phyloP scores from a whole-genome alignment of 1,140 invertebrate species.

The Leptinotarsa defecta region DNA sequence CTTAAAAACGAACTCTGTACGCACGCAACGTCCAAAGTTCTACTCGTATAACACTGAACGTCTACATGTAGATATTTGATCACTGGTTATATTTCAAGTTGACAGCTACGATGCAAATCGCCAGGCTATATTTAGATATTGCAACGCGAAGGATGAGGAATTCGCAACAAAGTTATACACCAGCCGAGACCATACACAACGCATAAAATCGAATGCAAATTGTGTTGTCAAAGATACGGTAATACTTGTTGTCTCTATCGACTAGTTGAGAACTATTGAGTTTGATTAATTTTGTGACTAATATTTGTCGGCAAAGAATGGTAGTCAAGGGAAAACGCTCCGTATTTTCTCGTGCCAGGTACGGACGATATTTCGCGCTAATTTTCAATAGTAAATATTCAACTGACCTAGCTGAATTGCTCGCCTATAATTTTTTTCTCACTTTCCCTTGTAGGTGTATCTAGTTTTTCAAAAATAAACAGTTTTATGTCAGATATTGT shows the following conservation, averaged over 20 bases:
- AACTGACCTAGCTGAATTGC: background rate
- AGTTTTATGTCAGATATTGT: too few species aligned
- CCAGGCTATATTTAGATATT: slow-evolving; percentile 34
- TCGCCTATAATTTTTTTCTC: too few species aligned
- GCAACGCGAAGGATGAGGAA: slow-evolving; percentile 8
- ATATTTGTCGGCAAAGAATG: background rate
- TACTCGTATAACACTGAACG: background rate
- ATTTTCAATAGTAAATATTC: too few species aligned
- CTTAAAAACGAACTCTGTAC: background rate
- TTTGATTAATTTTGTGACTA: slow-evolving; percentile 1
- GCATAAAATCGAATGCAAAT: slow-evolving; percentile 4
- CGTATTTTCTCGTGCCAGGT: too few species aligned
- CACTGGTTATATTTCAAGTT: slow-evolving; percentile 30
- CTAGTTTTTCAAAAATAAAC: too few species aligned
- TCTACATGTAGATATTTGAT: slow-evolving; percentile 23
- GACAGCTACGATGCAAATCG: slow-evolving; percentile 35
- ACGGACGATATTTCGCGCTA: too few species aligned
- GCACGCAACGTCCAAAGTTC: background rate
- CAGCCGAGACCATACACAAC: background rate
- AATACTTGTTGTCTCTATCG: background rate
- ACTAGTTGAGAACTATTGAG: background rate
- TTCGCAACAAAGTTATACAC: slow-evolving; percentile 6
- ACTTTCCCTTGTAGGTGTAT: too few species aligned
- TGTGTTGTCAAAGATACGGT: background rate
- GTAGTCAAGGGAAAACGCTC: too few species aligned